Evolutionary conservation across 2,113 vertebrate species (phyloP), one percentile per base, ranked within the genome.

Genomic region (Verasper variegatus): DNA sequence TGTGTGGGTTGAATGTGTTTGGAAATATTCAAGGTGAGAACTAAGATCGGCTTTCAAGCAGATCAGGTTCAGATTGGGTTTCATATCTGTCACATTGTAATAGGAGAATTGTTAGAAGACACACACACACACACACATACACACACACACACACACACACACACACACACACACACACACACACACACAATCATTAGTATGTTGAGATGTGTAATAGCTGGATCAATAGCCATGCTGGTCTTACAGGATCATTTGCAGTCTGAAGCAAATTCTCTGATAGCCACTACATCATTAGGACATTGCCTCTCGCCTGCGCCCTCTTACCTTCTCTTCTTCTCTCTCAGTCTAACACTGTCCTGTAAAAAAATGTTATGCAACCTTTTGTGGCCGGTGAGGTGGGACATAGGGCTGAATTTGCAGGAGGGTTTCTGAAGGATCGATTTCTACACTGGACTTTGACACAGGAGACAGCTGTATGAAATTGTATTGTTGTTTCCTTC

Each of bases 241-340:
- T 89, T 92, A 93, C 89, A 92, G 89, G 88, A 91, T 92, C 89
- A 90, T 92, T 92, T 92, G 89, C 82, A 85, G 83, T 89, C 76
- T 77, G 86, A 85, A 91, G 88, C 87, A 83, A 84, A 90, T 87
- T 72, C 80, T 85, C 86, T 90, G 91, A 91, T 89, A 91, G 85
- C 66, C 78, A 83, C 90, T 91, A 90, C 78, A 92, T 92, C 91
- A 92, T 92, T 80, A 91, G 83, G 74, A 85, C 88, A 90, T 92
- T 88, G 86, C 82, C 13, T 23, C n/a, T 42, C 20, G 4, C 45
- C 23, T 2, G 37, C 72, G 70, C 78, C 64, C 56, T 76, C 71
- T 58, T 52, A 23, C 60, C 37, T 65, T 31, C 45, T 65, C 64
- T 24, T 42, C 14, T 52, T 71, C 52, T 51, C 68, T 76, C 66